Conservation (phyloP, 2,113 vertebrate species). For the Percina caprodes region DNA sequence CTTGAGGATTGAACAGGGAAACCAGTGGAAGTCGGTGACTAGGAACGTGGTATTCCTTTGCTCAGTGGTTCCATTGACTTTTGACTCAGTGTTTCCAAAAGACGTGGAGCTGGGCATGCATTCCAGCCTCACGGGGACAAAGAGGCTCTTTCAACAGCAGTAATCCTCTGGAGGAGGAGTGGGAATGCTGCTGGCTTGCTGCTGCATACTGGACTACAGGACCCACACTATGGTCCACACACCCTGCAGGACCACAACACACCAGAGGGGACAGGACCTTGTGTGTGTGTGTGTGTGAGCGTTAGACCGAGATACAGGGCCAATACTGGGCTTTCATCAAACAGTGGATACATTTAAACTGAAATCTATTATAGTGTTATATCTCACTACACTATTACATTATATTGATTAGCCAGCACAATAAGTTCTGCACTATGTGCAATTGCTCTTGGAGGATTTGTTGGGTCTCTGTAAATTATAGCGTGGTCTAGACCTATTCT, state of each 20-base stretch:
- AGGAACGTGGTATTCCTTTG: slow-evolving; percentile 59
- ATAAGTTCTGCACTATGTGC: no score
- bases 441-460: no score
- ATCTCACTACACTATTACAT: background rate
- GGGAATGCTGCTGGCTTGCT: slow-evolving; percentile 43
- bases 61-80: slow-evolving; percentile 79
- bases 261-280: background rate
- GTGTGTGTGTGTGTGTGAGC: slow-evolving; percentile 1
- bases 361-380: background rate
- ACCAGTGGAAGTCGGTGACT: slow-evolving; percentile 10
- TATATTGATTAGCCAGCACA: no score
- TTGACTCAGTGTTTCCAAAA: slow-evolving; percentile 78
- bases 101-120: slow-evolving; percentile 65
- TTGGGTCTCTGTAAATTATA: no score
- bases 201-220: slow-evolving; percentile 44
- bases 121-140: slow-evolving; percentile 74
- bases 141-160: slow-evolving; percentile 75
- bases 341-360: background rate
- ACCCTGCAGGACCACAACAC: slow-evolving; percentile 21
- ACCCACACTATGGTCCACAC: slow-evolving; percentile 1
- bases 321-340: background rate
- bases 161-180: slow-evolving; percentile 74
- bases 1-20: background rate
- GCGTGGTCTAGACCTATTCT: no score
- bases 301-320: background rate